A percentile compares a stretch with the other conserved stretches of the same genome.
These are phyloP conservation scores for Sthenelais limicola DNA, from an alignment of 2,888 invertebrate genomes.

Conservation along the genomic window DNA sequence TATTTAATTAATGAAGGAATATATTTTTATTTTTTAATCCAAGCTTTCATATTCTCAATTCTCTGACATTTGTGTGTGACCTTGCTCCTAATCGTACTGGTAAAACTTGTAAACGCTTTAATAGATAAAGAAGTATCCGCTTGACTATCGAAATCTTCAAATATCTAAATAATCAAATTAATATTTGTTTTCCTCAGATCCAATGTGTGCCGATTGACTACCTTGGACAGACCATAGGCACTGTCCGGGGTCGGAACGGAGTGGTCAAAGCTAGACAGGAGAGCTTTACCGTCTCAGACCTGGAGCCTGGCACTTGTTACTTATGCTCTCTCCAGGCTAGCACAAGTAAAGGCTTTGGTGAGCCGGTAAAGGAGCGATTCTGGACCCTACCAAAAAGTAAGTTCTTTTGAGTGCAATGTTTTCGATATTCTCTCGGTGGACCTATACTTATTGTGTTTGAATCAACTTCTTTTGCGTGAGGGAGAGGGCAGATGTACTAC, in stretches of 20 bases:
- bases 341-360: slow-evolving; percentile 75
- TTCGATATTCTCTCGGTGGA: no score
- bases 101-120: no score
- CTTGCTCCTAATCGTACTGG: no score
- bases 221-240: slow-evolving; percentile 19
- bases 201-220: slow-evolving; percentile 27
- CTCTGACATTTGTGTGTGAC: no score
- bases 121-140: no score
- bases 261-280: slow-evolving; percentile 1
- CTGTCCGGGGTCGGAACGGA: not conserved
- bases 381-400: slow-evolving; percentile 81
- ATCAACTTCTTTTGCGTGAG: no score
- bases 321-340: slow-evolving; percentile 82
- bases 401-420: slow-evolving; percentile 19
- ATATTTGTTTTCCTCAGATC: slow-evolving; percentile 26
- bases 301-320: slow-evolving; percentile 81
- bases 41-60: no score
- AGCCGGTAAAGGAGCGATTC: slow-evolving; percentile 75
- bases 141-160: no score
- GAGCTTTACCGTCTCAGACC: slow-evolving; percentile 32
- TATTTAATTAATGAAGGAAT: no score
- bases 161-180: not conserved
- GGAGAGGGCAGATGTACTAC: no score
- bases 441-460: no score
- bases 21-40: no score